Percentiles rank a stretch among this genome's conserved stretches.
Conservation (phyloP, 2,113 vertebrate genomes). For the Glaucidium brasilianum region DNA sequence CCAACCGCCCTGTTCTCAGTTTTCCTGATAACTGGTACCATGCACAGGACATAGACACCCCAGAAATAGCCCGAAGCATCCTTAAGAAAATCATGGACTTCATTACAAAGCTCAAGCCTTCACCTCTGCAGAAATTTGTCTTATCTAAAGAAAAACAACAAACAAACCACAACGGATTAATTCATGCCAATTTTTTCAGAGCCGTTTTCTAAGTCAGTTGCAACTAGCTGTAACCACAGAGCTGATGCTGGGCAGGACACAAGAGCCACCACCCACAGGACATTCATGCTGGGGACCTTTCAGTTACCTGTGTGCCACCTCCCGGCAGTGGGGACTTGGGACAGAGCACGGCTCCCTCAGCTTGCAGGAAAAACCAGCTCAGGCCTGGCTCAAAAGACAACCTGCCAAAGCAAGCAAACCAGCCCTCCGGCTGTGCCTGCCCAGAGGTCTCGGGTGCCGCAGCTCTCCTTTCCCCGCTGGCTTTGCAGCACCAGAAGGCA, state of each 20-base stretch:
- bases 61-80: background rate
- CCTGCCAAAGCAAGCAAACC: background rate
- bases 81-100: background rate
- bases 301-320: background rate
- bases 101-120: background rate
- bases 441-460: background rate
- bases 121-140: background rate
- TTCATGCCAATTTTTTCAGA: background rate
- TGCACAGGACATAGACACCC: background rate
- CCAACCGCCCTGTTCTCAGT: background rate
- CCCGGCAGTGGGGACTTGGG: background rate
- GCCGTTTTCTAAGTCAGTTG: background rate
- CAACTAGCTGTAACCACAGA: background rate
- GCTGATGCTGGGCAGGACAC: background rate
- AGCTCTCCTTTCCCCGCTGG: accelerated
- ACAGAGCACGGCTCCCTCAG: accelerated
- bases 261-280: background rate
- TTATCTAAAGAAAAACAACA: background rate
- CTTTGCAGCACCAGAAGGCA: background rate
- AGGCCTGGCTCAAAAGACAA: background rate
- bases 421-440: background rate
- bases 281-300: background rate
- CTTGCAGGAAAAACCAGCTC: background rate
- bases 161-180: background rate
- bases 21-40: background rate